These are phyloP conservation scores for Theropithecus gelada DNA, from an alignment of 2,113 vertebrate species.

Conservation along the genomic window DNA sequence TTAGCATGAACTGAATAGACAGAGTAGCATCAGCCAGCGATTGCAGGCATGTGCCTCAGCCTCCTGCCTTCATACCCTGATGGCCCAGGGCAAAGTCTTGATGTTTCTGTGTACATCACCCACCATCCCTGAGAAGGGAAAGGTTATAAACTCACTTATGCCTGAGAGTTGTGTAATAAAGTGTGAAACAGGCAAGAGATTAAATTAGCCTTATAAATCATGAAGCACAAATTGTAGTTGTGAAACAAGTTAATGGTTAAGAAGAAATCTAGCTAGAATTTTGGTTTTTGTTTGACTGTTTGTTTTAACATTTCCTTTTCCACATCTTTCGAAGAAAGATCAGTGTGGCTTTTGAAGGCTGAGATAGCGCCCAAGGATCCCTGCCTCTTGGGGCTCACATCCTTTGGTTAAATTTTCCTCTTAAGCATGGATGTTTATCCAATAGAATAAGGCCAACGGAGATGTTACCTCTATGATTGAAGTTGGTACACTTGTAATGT, in stretches of 20 bases:
- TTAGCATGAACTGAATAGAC: background rate
- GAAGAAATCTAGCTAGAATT: background rate
- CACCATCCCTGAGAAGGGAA: background rate
- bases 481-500: background rate
- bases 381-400: fast-evolving
- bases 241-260: background rate
- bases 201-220: background rate
- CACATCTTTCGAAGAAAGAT: background rate
- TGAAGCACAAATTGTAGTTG: background rate
- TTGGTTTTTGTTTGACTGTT: background rate
- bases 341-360: background rate
- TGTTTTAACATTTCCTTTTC: background rate
- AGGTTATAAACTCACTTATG: background rate
- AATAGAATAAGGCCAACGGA: too few species aligned
- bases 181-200: background rate
- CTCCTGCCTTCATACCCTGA: background rate
- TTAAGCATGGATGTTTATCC: background rate
- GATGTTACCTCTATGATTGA: too few species aligned
- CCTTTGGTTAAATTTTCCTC: background rate
- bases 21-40: fast-evolving
- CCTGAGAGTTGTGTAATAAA: background rate
- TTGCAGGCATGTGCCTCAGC: fast-evolving
- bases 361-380: too few species aligned
- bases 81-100: background rate
- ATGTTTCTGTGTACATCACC: background rate